phyloP scores from a whole-genome alignment of 2,888 invertebrate species.

The Parnassius orleans region DNA sequence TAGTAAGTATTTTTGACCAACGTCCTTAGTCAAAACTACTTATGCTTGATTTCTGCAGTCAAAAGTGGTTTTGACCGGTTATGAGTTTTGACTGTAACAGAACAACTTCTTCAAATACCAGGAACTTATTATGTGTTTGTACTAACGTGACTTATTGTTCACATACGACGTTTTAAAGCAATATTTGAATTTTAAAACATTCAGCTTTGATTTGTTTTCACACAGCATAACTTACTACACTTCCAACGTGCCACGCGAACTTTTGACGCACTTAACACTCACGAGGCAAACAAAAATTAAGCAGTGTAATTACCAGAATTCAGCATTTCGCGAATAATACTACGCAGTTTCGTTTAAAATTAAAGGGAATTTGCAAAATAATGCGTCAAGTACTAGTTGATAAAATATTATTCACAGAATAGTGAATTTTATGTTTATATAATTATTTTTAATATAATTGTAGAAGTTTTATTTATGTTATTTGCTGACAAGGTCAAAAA shows the following conservation, averaged over 20 bases:
- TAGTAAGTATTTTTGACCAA: too few species aligned
- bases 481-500: too few species aligned
- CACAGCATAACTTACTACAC: constrained; percentile 9
- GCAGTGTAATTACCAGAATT: not conserved
- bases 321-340: constrained; percentile 1
- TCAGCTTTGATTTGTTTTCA: constrained; percentile 24
- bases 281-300: constrained; percentile 7
- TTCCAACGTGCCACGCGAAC: not conserved
- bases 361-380: not conserved
- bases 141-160: constrained; percentile 5
- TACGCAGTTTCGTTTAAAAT: constrained; percentile 2
- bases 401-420: not conserved
- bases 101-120: constrained; percentile 14
- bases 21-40: too few species aligned
- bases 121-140: constrained; percentile 16
- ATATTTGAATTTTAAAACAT: constrained; percentile 34
- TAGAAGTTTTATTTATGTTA: too few species aligned
- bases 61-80: too few species aligned
- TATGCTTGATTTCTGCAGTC: too few species aligned
- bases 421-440: too few species aligned
- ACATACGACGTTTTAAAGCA: constrained; percentile 31
- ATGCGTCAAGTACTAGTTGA: not conserved
- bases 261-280: constrained; percentile 22
- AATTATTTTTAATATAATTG: too few species aligned
- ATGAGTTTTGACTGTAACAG: too few species aligned